These are phyloP conservation scores for Orchesellides sinensis DNA, from an alignment of 2,888 invertebrate species.

Conservation along the genomic window DNA sequence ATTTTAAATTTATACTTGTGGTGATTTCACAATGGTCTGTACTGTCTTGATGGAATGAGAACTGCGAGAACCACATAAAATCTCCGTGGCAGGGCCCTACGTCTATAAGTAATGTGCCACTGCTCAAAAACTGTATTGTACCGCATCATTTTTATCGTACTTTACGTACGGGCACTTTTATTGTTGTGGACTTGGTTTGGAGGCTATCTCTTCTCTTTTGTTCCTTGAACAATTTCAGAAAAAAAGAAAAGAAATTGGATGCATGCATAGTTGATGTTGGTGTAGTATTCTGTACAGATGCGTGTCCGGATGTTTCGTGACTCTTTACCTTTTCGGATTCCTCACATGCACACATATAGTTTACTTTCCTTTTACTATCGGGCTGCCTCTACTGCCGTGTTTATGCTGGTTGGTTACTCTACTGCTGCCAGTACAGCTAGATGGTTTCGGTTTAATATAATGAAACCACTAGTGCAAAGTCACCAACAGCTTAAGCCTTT, in stretches of 20 bases:
- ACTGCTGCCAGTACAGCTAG: neutral
- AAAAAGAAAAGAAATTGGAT: conserved; percentile 39
- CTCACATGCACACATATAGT: neutral
- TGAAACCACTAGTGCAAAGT: conserved; percentile 47
- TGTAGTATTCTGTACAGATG: conserved; percentile 19
- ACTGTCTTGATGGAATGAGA: too few species aligned
- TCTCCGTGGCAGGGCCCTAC: too few species aligned
- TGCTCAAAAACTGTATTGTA: neutral
- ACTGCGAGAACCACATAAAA: neutral
- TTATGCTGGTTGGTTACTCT: too few species aligned
- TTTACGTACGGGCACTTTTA: conserved; percentile 24
- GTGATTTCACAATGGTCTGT: too few species aligned
- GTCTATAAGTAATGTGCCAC: too few species aligned
- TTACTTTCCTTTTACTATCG: neutral
- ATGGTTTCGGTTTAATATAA: conserved; percentile 40
- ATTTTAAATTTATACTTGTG: conserved; percentile 3
- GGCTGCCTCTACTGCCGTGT: too few species aligned
- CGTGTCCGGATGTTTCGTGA: conserved; percentile 63
- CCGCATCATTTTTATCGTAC: conserved; percentile 20
- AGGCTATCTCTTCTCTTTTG: conserved; percentile 16
- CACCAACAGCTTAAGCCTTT: conserved; percentile 23
- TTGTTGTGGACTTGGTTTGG: neutral
- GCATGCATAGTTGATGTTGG: conserved; percentile 53
- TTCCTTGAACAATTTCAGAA: conserved; percentile 24
- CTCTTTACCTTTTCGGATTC: conserved; percentile 25